phyloP scores from a whole-genome alignment of 2,113 vertebrate genomes.

The Rhynchomys soricoides region DNA sequence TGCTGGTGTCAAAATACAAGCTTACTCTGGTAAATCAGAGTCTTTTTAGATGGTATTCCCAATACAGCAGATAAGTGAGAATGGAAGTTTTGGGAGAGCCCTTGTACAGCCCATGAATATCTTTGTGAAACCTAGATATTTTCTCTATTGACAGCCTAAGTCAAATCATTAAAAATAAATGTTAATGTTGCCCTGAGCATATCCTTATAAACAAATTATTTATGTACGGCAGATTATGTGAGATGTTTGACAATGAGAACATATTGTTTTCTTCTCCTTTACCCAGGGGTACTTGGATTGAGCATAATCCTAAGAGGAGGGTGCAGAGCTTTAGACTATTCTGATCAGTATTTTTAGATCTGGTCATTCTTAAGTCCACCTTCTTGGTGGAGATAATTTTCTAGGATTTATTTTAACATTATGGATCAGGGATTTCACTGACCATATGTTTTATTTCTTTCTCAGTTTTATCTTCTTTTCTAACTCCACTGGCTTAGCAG shows the following conservation, averaged over 20 bases:
- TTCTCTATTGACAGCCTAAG: not conserved
- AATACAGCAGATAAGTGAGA: not conserved
- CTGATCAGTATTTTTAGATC: not conserved
- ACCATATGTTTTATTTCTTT: not conserved
- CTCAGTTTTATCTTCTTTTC: not conserved
- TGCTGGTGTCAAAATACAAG: constrained; percentile 59
- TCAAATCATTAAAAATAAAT: constrained; percentile 44
- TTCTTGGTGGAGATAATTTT: not conserved
- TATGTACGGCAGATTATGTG: not conserved
- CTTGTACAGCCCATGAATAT: not conserved
- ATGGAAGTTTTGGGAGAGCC: constrained; percentile 24
- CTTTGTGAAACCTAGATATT: constrained; percentile 37
- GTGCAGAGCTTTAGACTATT: not conserved
- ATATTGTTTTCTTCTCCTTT: not conserved
- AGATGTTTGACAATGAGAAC: not conserved
- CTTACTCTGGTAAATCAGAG: constrained; percentile 44
- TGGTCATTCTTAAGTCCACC: not conserved
- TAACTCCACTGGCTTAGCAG: constrained; percentile 22
- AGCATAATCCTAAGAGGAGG: not conserved
- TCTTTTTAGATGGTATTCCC: constrained; percentile 23
- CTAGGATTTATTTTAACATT: not conserved
- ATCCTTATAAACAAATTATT: not conserved
- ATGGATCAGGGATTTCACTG: not conserved
- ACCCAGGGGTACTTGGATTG: not conserved
- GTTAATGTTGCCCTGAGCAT: not conserved